Evolutionary conservation across 2,797 vertebrate species (phyloP).

Genomic region (Anguilla megastoma): DNA sequence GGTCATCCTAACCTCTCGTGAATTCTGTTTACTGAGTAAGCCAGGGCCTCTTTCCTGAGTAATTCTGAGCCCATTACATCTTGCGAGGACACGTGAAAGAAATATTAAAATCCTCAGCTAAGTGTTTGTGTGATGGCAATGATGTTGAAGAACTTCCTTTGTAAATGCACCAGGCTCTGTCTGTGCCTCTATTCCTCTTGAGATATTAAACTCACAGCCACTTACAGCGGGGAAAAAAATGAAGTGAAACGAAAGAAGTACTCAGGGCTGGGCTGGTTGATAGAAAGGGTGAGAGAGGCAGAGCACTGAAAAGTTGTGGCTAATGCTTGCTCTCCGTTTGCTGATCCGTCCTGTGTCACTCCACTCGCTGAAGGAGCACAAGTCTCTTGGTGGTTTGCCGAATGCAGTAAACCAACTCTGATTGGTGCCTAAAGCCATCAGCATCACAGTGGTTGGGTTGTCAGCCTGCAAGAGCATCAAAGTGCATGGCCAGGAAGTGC

Average conservation of each 20-base stretch:
- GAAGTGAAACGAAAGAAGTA: background rate
- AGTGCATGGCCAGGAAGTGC: constrained; percentile 72
- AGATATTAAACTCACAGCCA: constrained; percentile 27
- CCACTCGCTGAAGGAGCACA: constrained; percentile 23
- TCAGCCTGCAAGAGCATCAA: constrained; percentile 81
- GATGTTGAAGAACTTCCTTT: constrained; percentile 20
- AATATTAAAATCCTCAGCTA: background rate
- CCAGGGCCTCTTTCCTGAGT: background rate
- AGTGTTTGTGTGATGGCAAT: background rate
- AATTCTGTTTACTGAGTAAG: background rate
- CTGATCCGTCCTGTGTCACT: background rate
- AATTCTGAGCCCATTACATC: constrained; percentile 6
- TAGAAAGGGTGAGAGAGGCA: constrained; percentile 19
- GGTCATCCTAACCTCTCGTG: background rate
- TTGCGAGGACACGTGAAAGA: background rate
- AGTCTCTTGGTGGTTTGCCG: constrained; percentile 56
- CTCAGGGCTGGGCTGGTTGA: background rate
- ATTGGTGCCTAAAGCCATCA: constrained; percentile 90
- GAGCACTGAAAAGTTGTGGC: constrained; percentile 36
- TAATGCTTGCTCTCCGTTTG: constrained; percentile 39
- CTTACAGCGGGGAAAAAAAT: background rate
- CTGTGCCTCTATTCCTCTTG: constrained; percentile 34
- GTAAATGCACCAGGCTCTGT: constrained; percentile 32
- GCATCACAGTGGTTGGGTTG: constrained; percentile 68
- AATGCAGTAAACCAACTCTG: constrained; percentile 86